Percentiles rank a stretch among this genome's conserved stretches.
These are phyloP conservation scores for Platorchestia sp. DNA, from an alignment of 1,140 invertebrate genomes.

Conservation along the genomic window DNA sequence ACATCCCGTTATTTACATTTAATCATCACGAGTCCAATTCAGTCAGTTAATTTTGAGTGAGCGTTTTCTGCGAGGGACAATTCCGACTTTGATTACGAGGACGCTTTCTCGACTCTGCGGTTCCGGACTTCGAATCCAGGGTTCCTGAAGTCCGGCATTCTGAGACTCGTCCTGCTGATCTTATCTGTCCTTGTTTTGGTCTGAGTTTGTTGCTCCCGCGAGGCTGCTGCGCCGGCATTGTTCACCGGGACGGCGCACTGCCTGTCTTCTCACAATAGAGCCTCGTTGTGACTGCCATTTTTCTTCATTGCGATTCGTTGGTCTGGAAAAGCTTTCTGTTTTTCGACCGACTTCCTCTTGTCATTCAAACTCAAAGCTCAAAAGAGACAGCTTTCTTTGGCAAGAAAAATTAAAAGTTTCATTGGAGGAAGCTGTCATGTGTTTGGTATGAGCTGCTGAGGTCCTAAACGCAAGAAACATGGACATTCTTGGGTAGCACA, in stretches of 20 bases:
- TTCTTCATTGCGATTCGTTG: conserved; percentile 50
- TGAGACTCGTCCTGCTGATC: background rate
- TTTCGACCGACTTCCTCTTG: conserved; percentile 51
- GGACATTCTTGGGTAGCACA: background rate
- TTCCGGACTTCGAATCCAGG: background rate
- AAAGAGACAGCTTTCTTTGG: conserved; percentile 15
- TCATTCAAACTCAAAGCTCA: conserved; percentile 49
- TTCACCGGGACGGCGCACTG: background rate
- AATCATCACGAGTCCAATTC: background rate
- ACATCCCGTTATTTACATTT: background rate
- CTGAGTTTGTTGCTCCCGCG: background rate
- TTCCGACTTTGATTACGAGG: background rate
- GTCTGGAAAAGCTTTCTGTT: conserved; percentile 49
- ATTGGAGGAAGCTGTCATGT: background rate
- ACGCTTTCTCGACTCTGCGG: background rate
- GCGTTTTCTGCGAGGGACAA: background rate
- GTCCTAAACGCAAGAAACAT: background rate
- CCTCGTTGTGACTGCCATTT: conserved; percentile 18
- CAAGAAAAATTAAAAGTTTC: conserved; percentile 20
- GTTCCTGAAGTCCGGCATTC: background rate
- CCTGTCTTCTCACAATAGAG: conserved; percentile 21
- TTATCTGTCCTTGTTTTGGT: background rate
- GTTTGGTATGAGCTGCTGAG: background rate
- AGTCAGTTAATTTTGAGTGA: background rate
- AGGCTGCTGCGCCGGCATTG: background rate